These are phyloP conservation scores for Excalfactoria chinensis DNA, from an alignment of 2,113 vertebrate species.

Conservation along the genomic window DNA sequence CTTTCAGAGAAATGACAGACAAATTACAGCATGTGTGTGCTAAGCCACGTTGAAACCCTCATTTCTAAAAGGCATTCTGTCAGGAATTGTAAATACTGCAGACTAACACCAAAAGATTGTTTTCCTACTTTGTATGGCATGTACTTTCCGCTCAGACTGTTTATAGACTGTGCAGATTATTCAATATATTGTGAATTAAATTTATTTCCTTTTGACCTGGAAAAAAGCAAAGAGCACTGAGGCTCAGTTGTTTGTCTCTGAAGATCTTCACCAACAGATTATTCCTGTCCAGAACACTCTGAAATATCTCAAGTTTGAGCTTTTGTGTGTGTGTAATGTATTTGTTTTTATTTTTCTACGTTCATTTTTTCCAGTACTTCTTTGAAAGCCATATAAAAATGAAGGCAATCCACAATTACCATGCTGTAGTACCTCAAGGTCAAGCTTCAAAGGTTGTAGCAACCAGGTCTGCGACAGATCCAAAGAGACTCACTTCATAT, in stretches of 20 bases:
- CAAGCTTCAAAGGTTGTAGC: neutral
- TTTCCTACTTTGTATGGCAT: neutral
- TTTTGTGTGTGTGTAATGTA: neutral
- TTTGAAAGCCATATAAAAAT: neutral
- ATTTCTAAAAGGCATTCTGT: conserved; percentile 71
- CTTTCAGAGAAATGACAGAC: conserved; percentile 77
- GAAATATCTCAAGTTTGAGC: rapidly evolving
- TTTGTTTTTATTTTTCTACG: neutral
- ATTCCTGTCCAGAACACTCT: neutral
- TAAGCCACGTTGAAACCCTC: conserved; percentile 45
- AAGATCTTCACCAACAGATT: too few species aligned
- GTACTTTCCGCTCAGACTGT: neutral
- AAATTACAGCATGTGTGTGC: conserved; percentile 59
- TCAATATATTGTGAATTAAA: neutral
- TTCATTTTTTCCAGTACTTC: rapidly evolving
- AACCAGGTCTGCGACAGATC: neutral
- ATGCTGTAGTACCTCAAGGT: rapidly evolving
- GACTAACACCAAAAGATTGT: neutral
- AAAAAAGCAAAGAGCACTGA: rapidly evolving
- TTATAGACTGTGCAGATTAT: neutral
- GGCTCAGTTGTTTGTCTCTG: neutral
- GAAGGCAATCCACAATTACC: neutral
- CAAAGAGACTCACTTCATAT: neutral
- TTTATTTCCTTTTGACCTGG: neutral
- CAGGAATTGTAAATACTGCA: conserved; percentile 64